phyloP scores from a whole-genome alignment of 1,140 invertebrate genomes.

The Lanistes nyassanus region DNA sequence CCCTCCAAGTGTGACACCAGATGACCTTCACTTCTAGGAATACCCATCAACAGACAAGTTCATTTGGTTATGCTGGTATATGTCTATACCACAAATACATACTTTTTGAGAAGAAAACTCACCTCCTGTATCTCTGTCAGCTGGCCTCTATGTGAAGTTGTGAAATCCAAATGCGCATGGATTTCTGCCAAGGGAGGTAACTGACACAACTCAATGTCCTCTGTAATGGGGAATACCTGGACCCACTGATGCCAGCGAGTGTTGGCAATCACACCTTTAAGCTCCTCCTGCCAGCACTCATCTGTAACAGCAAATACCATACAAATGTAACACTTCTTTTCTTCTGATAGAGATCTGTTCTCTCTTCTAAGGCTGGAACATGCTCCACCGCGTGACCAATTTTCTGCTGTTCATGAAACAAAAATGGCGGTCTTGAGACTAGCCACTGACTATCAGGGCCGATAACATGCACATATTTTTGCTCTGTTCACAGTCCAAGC shows the following conservation, averaged over 20 bases:
- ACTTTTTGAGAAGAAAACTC: neutral
- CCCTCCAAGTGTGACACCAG: no score
- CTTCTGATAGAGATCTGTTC: no score
- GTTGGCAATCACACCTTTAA: constrained; percentile 38
- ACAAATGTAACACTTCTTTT: no score
- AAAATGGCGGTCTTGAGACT: no score
- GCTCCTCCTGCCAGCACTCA: constrained; percentile 49
- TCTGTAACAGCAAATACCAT: no score
- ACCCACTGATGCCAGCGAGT: constrained; percentile 45
- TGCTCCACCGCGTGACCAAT: no score
- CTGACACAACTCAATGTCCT: constrained; percentile 64
- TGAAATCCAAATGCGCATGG: constrained; percentile 56
- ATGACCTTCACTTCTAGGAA: neutral
- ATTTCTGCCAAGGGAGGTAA: constrained; percentile 61
- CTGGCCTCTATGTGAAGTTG: constrained; percentile 43
- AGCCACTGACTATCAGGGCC: no score
- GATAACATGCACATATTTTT: no score
- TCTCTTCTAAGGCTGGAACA: no score
- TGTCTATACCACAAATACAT: neutral
- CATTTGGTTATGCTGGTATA: neutral
- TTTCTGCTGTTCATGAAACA: no score
- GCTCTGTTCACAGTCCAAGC: no score
- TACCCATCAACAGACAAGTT: neutral
- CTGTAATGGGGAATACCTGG: constrained; percentile 61
- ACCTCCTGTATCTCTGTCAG: constrained; percentile 59